Percentiles rank a stretch among this genome's conserved stretches.
phyloP scores from a whole-genome alignment of 2,888 invertebrate genomes.

The Lepidonotus clava region DNA sequence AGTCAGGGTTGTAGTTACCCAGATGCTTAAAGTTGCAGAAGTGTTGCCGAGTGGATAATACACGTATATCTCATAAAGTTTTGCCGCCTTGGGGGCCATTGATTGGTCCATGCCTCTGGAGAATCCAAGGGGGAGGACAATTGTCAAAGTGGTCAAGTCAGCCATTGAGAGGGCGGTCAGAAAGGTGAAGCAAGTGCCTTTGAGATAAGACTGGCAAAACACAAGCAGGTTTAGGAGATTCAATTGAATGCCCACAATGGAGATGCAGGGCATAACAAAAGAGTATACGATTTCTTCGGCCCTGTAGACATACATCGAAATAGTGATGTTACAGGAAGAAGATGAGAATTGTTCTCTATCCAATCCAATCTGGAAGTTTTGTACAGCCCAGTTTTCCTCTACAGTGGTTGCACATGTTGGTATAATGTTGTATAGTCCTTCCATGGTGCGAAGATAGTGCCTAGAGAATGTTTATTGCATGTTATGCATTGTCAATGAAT shows the following conservation, averaged over 20 bases:
- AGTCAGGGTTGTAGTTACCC: slow-evolving; percentile 13
- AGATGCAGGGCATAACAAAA: neutral
- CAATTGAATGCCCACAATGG: neutral
- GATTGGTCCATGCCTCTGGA: neutral
- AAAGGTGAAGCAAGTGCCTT: neutral
- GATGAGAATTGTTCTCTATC: too few relatives aligned
- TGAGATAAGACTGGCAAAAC: neutral
- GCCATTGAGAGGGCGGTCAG: neutral
- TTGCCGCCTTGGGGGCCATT: neutral
- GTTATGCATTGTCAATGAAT: too few relatives aligned
- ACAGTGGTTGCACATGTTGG: too few relatives aligned
- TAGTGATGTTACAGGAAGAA: too few relatives aligned
- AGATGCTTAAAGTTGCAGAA: neutral
- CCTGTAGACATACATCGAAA: too few relatives aligned
- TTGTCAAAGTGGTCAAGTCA: neutral
- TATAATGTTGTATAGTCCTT: too few relatives aligned
- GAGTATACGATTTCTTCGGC: slow-evolving; percentile 3
- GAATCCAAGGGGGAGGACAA: neutral
- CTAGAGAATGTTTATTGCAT: too few relatives aligned
- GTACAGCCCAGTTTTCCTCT: too few relatives aligned
- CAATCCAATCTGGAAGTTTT: too few relatives aligned
- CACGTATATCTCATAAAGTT: slow-evolving; percentile 18
- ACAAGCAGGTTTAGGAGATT: neutral
- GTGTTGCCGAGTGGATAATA: slow-evolving; percentile 9
- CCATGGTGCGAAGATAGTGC: too few relatives aligned